Conservation (phyloP, 2,797 vertebrate species). For the Diplodus sargus region DNA sequence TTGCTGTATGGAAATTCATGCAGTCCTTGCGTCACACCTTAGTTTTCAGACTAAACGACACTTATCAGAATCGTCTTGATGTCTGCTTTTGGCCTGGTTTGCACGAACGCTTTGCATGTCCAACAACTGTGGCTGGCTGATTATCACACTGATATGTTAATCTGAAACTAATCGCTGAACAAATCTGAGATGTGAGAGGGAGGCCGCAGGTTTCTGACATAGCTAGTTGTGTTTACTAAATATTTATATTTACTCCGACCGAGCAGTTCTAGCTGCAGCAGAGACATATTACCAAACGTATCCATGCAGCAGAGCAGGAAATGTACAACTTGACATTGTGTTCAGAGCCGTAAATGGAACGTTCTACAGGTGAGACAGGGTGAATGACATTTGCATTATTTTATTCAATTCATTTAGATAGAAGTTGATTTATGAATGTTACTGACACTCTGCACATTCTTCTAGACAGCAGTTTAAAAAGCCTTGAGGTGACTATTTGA, state of each 20-base stretch:
- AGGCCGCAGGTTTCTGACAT: neutral
- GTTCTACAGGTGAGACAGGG: neutral
- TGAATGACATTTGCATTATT: neutral
- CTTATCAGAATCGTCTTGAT: neutral
- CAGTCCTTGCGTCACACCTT: no score
- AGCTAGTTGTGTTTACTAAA: neutral
- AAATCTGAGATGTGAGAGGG: neutral
- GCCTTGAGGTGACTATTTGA: neutral
- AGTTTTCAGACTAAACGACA: neutral
- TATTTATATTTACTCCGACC: neutral
- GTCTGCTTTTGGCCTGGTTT: neutral
- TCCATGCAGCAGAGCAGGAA: neutral
- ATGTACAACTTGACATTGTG: no score
- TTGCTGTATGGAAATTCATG: neutral
- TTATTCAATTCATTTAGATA: neutral
- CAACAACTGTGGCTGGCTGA: neutral
- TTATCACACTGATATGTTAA: neutral
- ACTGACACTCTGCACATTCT: neutral
- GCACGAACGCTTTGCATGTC: neutral
- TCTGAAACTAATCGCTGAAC: neutral
- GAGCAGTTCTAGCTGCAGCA: neutral
- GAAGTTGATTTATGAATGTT: no score
- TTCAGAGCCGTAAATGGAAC: neutral
- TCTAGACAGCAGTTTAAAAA: neutral
- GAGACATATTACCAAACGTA: neutral